Evolutionary conservation across 2,888 invertebrate species (phyloP), one percentile per base, ranked within the genome.

Genomic region (Synergus laeviventris): DNA sequence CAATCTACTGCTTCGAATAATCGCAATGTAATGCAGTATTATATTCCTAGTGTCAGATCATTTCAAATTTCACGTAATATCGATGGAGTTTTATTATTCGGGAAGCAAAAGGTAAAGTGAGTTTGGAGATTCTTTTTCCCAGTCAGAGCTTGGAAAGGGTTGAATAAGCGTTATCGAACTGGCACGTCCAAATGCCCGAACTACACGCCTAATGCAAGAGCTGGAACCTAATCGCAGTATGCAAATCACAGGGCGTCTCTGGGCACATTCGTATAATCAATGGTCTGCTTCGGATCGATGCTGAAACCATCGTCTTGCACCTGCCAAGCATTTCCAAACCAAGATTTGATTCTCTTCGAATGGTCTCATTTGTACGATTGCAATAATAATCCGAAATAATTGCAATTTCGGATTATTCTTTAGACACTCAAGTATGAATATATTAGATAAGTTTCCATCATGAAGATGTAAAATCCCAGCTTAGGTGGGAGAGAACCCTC

Each of bases 151-250:
- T 70, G 70, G 49, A 36, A 70, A 70, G 49, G 70, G 49, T 70
- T 70, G 70, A 70, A 70, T 70, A 70, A 70, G 85, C 83, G 83
- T 82, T 85, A 84, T 84, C 85, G 78, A 61, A 61, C 42, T 78
- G 77, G 81, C 81, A 81, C 83, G 85, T 82, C 82, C 84, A 83
- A 84, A 85, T 82, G 84, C 81, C 82, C 77, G 73, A 75, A 80
- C 82, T 84, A 82, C 82, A 81, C 82, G 79, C 75, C 83, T 86
- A 86, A 86, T 87, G 81, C 84, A 83, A 83, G 79, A 77, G 82
- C 82, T 77, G 79, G 81, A 78, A 85, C 84, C 83, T 87, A 88
- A 87, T 88, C 88, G 85, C 77, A 82, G 83, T 86, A 88, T 88
- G 88, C 86, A 88, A 88, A 88, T 88, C 85, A 84, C 84, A 82